phyloP scores from a whole-genome alignment of 2,888 invertebrate genomes.

The Hyalella azteca region DNA sequence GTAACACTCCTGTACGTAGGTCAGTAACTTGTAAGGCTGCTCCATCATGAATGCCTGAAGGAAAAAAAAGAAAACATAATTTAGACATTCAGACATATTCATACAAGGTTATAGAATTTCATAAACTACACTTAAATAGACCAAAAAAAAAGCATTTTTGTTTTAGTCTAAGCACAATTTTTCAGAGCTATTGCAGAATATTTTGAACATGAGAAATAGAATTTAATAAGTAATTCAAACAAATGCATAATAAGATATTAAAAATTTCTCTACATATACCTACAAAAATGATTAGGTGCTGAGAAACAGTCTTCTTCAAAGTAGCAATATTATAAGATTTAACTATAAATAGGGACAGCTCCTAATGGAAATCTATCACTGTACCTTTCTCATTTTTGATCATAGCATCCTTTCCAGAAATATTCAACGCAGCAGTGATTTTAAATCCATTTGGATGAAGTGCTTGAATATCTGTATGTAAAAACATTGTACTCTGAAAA shows the following conservation, averaged over 20 bases:
- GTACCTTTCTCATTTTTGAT: constrained; percentile 35
- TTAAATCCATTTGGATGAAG: constrained; percentile 41
- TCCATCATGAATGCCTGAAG: constrained; percentile 30
- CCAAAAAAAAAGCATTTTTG: neutral
- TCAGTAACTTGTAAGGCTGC: constrained; percentile 43
- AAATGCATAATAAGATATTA: neutral
- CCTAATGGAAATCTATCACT: neutral
- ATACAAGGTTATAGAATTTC: neutral
- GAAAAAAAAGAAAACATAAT: neutral
- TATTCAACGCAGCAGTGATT: constrained; percentile 15
- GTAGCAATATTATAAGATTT: neutral
- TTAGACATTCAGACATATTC: neutral
- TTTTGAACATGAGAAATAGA: neutral
- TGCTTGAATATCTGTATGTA: too few relatives aligned
- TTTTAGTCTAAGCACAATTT: neutral
- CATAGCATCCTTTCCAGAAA: neutral
- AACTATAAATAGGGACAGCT: neutral
- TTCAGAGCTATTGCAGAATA: neutral
- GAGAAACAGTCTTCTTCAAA: neutral
- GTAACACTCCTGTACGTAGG: constrained; percentile 9
- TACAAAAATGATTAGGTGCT: neutral
- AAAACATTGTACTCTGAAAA: too few relatives aligned
- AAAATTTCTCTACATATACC: neutral
- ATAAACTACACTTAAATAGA: neutral
- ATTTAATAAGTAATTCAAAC: neutral